Percentiles rank a stretch among this genome's conserved stretches.
Evolutionary conservation across 2,888 invertebrate species (phyloP).

Genomic region (Sarcophaga rosellei): DNA sequence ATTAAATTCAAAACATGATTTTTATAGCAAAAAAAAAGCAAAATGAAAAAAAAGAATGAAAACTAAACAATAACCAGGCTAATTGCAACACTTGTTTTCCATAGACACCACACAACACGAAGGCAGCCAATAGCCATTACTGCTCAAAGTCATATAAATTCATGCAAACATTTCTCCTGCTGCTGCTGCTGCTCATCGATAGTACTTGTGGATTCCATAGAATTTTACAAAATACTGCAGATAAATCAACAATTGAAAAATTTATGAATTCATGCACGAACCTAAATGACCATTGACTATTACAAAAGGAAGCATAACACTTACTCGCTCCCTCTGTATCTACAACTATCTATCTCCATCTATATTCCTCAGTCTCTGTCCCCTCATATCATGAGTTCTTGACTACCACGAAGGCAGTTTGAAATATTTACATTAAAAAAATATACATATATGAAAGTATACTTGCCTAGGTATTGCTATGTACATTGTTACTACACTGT

Average conservation of each 20-base stretch:
- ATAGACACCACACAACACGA: slow-evolving; percentile 50
- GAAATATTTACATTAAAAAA: slow-evolving; percentile 58
- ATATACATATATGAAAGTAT: slow-evolving; percentile 27
- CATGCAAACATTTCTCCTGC: slow-evolving; percentile 28
- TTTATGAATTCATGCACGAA: slow-evolving; percentile 62
- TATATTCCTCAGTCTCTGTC: too few species aligned
- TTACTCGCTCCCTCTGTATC: not conserved
- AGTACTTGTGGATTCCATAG: slow-evolving; percentile 8
- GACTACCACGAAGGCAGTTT: not conserved
- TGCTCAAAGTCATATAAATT: slow-evolving; percentile 16
- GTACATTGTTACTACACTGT: slow-evolving; percentile 2
- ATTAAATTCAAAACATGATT: slow-evolving; percentile 72
- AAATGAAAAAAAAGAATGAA: slow-evolving; percentile 7
- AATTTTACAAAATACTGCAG: slow-evolving; percentile 28
- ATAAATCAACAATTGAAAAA: slow-evolving; percentile 63
- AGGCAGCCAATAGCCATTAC: not conserved
- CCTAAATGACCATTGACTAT: slow-evolving; percentile 61
- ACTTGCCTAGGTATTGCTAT: not conserved
- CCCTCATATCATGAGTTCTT: too few species aligned
- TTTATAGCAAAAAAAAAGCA: slow-evolving; percentile 70
- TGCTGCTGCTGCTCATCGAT: not conserved
- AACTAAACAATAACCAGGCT: slow-evolving; percentile 77
- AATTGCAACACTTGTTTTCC: slow-evolving; percentile 77
- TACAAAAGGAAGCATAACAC: slow-evolving; percentile 41
- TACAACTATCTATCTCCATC: not conserved